Evolutionary conservation across 2,797 vertebrate species (phyloP), one percentile per base, ranked within the genome.

Genomic region (Pelochelys cantorii): DNA sequence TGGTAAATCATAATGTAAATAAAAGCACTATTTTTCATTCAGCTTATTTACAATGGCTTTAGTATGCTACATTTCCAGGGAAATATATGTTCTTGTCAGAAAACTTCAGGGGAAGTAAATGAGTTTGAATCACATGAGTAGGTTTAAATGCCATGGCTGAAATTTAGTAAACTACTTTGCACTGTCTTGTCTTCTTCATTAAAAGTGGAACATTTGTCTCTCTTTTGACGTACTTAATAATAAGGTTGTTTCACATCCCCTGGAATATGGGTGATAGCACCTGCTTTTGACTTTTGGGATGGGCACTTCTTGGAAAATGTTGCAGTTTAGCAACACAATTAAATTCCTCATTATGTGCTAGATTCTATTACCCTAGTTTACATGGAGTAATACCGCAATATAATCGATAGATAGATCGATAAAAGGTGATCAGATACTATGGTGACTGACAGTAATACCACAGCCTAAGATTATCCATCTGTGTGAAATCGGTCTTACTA

Each of bases 1-100:
- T 97, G 95, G 95, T 98, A 98, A 98, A 98, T 98, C 96, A 96
- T 96, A 93, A 93, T 90, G 89, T 95, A 97, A 97, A 97, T 97
- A 97, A 97, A 98, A 97, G 97, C 95, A 88, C 84, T 90, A 96
- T 97, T 97, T 98, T 98, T 97, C 95, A 97, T 96, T 77, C 62
- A 60, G 90, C 94, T 96, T 98, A 97, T 98, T 98, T 98, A 97
- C 93, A 97, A 97, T 97, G 96, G 96, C 56, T 97, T 97, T 96
- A 95, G 94, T 97, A 97, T 95, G 96, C 97, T 97, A 96, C 96
- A 96, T 97, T 98, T 97, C 95, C 92, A 97, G 92, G 95, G 94
- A 98, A 98, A 98, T 98, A 97, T 97, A 98, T 98, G 96, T 97
- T 97, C 98, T 98, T 98, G 98, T 98, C 98, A 98, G 89, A 94